Evolutionary conservation across 2,797 vertebrate species (phyloP), one percentile per base, ranked within the genome.

Genomic region (Acipenser ruthenus): DNA sequence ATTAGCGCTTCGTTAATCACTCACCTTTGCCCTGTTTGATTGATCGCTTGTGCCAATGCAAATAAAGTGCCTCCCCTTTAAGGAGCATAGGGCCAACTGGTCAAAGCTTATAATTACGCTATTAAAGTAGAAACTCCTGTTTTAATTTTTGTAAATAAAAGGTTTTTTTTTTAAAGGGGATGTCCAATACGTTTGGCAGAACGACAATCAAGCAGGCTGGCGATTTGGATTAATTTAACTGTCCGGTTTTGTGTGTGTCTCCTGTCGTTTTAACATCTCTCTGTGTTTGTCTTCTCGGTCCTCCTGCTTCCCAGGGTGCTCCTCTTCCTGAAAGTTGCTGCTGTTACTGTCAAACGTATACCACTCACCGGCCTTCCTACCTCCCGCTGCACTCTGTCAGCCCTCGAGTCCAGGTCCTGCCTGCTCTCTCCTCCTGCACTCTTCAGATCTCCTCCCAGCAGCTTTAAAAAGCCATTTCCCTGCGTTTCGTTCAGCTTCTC

Each of bases 281-380:
- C 73, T 73, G 59, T 75, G 55, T 83, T 74, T 84, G 74, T 82
- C 79, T 84, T 84, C 87, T 84, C 81, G 87, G 66, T 83, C 83
- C 86, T 80, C 77, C 74, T 70, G 84, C 81, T 75, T 88, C 91
- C 89, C 88, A 94, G 92, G 92, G 89, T 87, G 90, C 84, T 86
- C 87, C 87, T 92, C 87, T 89, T 88, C 88, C 88, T 0, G 86
- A 91, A 78, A 86, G 88, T 82, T 85, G 87, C 84, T 93, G 92
- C 90, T 95, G 90, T 95, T 82, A 93, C 92, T 97, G 95, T 97
- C 94, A 95, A 90, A 92, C 92, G 84, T 95, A 94, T 86, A 93
- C 95, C 78, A 90, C 92, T 80, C 94, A 95, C 84, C 93, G 93
- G 82, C 92, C 94, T 83, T 93, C 93, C 88, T 94, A 90, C 84